Evolutionary conservation across 2,113 vertebrate genomes (phyloP), one percentile per base, ranked within the genome.

Genomic region (Strigops habroptila): DNA sequence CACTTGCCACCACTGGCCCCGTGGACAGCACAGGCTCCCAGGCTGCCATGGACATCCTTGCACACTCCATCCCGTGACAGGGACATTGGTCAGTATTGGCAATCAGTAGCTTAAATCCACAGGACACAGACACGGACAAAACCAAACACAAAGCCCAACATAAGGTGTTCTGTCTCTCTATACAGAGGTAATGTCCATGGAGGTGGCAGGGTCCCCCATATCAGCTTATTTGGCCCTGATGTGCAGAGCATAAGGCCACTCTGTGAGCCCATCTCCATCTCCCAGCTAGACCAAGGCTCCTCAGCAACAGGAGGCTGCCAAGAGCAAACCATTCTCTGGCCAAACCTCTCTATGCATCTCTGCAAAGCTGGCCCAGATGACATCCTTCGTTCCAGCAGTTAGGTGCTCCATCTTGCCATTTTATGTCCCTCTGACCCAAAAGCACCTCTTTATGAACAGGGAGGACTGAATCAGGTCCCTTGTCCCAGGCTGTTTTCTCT

Each of bases 11-110:
- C 5, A 3, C 33, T 43, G 35, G n/a, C 1, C 0, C 7, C 14
- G 1, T 25, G 17, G 17, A 85, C 14, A 3, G 2, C 33, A 69
- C 4, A 3, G 65, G 51, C 19, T 43, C n/a, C 19, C 0, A 1
- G 41, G 17, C 59, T 88, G 18, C 33, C 69, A 48, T 0, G 0
- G 33, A 63, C 31, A 18, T 14, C 8, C 6, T 65, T 48, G 27
- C 14, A 48, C 43, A 16, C 28, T 62, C 70, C 62, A 35, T 39
- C 22, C 21, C 7, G 0, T 39, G 37, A 37, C 2, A 1, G 22
- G 19, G 9, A 73, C 10, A n/a, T 15, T 31, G 15, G 52, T 44
- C 8, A 1, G 10, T 27, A 19, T 3, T 1, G 39, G 14, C 37
- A 86, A 63, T 6, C 7, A 27, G 67, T 12, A 64, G 9, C 43